These are phyloP conservation scores for Gymnoscopelus microlampas DNA, from an alignment of 2,797 vertebrate species.

Conservation along the genomic window DNA sequence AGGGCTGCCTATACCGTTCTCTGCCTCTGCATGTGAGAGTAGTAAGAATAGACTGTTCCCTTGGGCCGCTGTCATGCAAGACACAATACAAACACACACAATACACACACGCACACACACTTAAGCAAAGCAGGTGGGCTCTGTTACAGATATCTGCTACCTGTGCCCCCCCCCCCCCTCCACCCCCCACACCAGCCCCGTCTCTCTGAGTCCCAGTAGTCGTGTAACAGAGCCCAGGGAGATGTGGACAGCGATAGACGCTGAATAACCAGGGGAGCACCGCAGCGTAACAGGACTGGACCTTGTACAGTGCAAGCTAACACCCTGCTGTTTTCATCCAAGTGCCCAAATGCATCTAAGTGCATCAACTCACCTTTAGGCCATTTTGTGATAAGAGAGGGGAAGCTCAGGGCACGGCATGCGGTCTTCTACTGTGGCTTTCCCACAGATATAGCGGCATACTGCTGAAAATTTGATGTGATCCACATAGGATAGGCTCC, in stretches of 20 bases:
- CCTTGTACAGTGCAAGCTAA: conserved; percentile 49
- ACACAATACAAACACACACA: not conserved
- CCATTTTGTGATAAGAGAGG: conserved; percentile 22
- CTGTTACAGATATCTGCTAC: conserved; percentile 16
- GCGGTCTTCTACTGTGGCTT: conserved; percentile 12
- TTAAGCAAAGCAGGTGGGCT: conserved; percentile 44
- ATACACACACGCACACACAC: conserved; percentile 9
- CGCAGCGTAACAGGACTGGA: conserved; percentile 22
- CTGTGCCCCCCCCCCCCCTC: conserved; percentile 6
- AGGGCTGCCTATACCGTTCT: not conserved
- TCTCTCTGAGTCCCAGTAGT: conserved; percentile 32
- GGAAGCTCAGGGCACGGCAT: conserved; percentile 3
- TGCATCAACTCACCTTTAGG: conserved; percentile 43
- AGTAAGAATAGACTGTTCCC: conserved; percentile 6
- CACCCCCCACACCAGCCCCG: conserved; percentile 10
- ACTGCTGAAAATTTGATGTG: conserved; percentile 56
- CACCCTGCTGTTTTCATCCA: conserved; percentile 30
- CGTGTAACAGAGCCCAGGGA: conserved; percentile 53
- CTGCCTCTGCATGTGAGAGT: not conserved
- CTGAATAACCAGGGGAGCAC: conserved; percentile 35
- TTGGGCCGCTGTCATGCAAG: conserved; percentile 30
- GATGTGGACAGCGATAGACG: conserved; percentile 54
- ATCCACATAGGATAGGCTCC: conserved; percentile 22
- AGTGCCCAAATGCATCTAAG: conserved; percentile 21
- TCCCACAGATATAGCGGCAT: conserved; percentile 15